Conservation (phyloP, 2,113 vertebrate genomes). For the Catharus bicknelli region DNA sequence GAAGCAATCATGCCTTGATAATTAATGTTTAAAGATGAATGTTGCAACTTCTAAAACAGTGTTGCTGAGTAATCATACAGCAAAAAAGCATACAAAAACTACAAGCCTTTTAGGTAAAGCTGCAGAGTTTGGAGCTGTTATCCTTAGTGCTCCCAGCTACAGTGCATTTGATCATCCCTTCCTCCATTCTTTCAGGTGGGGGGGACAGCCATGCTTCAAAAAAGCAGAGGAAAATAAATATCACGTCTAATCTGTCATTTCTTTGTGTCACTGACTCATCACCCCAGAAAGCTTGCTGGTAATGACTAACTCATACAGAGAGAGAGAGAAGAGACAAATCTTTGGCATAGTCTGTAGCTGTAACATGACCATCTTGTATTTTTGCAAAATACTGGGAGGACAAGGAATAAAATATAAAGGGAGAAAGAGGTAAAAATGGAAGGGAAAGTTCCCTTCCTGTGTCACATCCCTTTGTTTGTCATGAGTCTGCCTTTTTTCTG, state of each 20-base stretch:
- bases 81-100: background rate
- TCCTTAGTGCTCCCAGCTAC: background rate
- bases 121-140: background rate
- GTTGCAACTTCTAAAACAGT: slow-evolving; percentile 39
- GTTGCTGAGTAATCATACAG: slow-evolving; percentile 20
- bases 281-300: background rate
- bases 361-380: background rate
- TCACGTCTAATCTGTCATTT: background rate
- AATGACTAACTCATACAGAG: background rate
- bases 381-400: background rate
- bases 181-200: background rate
- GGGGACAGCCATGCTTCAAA: background rate
- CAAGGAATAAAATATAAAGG: background rate
- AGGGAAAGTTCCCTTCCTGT: background rate
- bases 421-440: background rate
- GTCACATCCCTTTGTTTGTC: background rate
- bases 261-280: background rate
- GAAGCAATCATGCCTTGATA: slow-evolving; percentile 33
- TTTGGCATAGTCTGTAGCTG: background rate
- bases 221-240: background rate
- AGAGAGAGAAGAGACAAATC: background rate
- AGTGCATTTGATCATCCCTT: background rate
- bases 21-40: slow-evolving; percentile 54
- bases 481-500: background rate
- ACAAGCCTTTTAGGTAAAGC: background rate